Percentiles rank a stretch among this genome's conserved stretches.
Conservation (phyloP, 2,113 vertebrate species). For the Phocoena phocoena region DNA sequence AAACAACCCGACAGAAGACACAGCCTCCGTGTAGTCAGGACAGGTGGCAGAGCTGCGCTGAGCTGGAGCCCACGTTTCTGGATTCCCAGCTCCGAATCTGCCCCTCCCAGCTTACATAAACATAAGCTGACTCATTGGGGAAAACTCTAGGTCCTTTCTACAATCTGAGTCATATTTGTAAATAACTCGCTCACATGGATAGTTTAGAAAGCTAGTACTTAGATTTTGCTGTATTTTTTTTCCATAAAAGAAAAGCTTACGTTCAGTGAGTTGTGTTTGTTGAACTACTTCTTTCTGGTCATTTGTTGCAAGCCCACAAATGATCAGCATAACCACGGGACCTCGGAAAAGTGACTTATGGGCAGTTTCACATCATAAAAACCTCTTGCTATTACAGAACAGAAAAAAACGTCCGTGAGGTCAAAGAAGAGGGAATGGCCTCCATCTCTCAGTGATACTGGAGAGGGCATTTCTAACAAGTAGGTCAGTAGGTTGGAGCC, state of each 20-base stretch:
- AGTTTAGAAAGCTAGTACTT: neutral
- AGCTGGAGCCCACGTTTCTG: neutral
- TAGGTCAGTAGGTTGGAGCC: neutral
- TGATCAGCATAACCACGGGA: neutral
- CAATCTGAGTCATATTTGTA: neutral
- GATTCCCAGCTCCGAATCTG: neutral
- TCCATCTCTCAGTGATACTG: neutral
- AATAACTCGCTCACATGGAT: neutral
- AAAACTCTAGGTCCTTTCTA: neutral
- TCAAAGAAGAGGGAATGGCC: neutral
- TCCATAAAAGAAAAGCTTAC: neutral
- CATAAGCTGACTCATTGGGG: neutral
- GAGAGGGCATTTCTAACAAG: fast-evolving
- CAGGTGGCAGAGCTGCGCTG: neutral
- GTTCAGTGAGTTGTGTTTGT: neutral
- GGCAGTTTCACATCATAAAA: conserved; percentile 48
- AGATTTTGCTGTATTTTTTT: neutral
- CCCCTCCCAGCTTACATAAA: neutral
- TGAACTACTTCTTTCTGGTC: neutral
- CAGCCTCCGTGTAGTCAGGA: neutral
- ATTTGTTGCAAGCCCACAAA: neutral
- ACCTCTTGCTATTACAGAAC: neutral
- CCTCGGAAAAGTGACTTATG: neutral
- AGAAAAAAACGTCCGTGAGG: neutral
- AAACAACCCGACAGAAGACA: fast-evolving